Percentiles rank a stretch among this genome's conserved stretches.
phyloP scores from a whole-genome alignment of 92 coral and sea anemone species.

The Micromussa lordhowensis region DNA sequence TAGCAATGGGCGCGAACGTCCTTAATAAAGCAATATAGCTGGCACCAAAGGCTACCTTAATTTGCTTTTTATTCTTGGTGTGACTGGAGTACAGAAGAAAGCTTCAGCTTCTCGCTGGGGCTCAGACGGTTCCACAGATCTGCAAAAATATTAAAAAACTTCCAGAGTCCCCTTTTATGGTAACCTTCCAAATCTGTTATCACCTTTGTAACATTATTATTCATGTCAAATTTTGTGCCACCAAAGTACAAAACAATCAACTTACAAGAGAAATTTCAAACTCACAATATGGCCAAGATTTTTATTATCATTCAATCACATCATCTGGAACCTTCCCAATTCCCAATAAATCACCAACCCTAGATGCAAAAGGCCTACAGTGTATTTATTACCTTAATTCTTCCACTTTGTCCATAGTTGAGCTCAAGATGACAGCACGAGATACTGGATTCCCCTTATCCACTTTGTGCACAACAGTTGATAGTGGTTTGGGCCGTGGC shows the following conservation, averaged over 20 bases:
- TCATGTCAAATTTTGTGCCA: no score
- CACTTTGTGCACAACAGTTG: constrained; percentile 88
- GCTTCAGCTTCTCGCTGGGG: constrained; percentile 62
- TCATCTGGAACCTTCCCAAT: no score
- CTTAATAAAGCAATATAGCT: not conserved
- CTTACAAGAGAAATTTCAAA: not conserved
- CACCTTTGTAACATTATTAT: no score
- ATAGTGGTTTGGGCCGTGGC: constrained; percentile 92
- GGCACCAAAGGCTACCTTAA: constrained; percentile 68
- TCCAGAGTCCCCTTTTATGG: not conserved
- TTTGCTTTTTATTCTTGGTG: constrained; percentile 77
- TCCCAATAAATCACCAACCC: not conserved
- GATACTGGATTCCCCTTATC: constrained; percentile 81
- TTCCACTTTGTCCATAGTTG: constrained; percentile 88
- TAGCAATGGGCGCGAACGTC: no score
- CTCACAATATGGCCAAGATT: not conserved
- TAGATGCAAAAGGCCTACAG: not conserved
- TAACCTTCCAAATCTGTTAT: not conserved
- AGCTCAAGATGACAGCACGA: constrained; percentile 83
- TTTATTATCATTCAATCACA: no score
- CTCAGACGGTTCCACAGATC: constrained; percentile 2
- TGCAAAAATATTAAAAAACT: not conserved
- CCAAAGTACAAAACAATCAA: no score
- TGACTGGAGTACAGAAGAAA: constrained; percentile 89
- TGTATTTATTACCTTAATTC: constrained; percentile 77